Conservation (phyloP, 1,140 invertebrate species). For the Drosophila erecta region DNA sequence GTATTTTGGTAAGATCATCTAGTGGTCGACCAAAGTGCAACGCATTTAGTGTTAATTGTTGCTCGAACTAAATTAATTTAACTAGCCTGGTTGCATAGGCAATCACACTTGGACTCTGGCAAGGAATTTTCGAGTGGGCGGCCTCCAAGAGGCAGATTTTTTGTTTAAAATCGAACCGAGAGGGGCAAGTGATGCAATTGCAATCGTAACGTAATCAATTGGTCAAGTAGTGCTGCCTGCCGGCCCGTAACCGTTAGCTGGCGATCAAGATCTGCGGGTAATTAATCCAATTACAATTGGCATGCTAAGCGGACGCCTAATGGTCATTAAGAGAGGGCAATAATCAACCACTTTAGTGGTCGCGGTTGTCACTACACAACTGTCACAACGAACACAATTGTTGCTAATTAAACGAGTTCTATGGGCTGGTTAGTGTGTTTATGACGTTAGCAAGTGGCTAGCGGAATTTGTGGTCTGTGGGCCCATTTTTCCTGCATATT, state of each 20-base stretch:
- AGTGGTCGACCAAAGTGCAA: not conserved
- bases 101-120: conserved; percentile 48
- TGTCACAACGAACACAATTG: conserved; percentile 59
- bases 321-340: conserved; percentile 53
- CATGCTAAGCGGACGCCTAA: conserved; percentile 54
- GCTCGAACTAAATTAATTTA: conserved; percentile 44
- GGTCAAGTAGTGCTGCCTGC: conserved; percentile 2
- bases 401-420: conserved; percentile 53
- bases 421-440: conserved; percentile 28
- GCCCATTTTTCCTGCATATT: conserved; percentile 8
- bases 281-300: conserved; percentile 72
- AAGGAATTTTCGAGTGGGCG: conserved; percentile 65
- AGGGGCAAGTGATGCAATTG: conserved; percentile 32
- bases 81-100: conserved; percentile 22
- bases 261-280: conserved; percentile 48
- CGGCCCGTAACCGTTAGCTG: conserved; percentile 12
- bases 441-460: conserved; percentile 50
- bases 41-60: conserved; percentile 34
- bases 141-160: conserved; percentile 47
- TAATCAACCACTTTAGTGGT: conserved; percentile 66
- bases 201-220: conserved; percentile 22
- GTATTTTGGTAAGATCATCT: conserved; percentile 8
- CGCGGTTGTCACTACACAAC: conserved; percentile 56
- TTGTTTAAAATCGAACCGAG: not conserved
- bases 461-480: conserved; percentile 20